Percentiles rank a stretch among this genome's conserved stretches.
These are phyloP conservation scores for Margaritifera margaritifera DNA, from an alignment of 2,888 invertebrate genomes.

Conservation along the genomic window DNA sequence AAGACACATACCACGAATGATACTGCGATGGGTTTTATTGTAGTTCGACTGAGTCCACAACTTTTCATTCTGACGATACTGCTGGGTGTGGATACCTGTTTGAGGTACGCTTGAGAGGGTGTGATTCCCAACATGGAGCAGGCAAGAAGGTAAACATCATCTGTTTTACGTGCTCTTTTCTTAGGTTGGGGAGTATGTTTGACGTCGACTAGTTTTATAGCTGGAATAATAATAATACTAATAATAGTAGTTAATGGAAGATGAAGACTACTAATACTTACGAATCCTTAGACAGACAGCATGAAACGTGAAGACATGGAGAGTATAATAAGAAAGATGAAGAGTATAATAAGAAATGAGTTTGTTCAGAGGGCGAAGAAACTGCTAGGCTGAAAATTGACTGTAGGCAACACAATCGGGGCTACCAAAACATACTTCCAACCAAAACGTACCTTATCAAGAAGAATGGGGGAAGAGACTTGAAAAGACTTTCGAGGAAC, in stretches of 20 bases:
- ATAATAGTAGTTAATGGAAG: constrained; percentile 6
- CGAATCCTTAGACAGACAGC: too few species aligned
- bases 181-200: constrained; percentile 21
- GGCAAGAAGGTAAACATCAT: constrained; percentile 42
- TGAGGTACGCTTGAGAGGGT: constrained; percentile 45
- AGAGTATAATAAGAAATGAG: too few species aligned
- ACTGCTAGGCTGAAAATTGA: too few species aligned
- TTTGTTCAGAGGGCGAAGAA: too few species aligned
- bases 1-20: constrained; percentile 52
- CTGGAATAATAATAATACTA: constrained; percentile 20
- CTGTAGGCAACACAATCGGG: too few species aligned
- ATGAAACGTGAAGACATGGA: too few species aligned
- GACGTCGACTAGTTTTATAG: constrained; percentile 31
- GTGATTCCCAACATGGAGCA: constrained; percentile 42
- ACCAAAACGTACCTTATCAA: too few species aligned
- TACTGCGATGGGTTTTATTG: constrained; percentile 51
- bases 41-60: constrained; percentile 29
- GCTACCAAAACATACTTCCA: too few species aligned
- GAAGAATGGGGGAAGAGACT: too few species aligned
- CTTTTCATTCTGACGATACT: constrained; percentile 26
- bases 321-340: too few species aligned
- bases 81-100: constrained; percentile 28
- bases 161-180: constrained; percentile 27
- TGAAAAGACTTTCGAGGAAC: too few species aligned
- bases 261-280: constrained; percentile 19